Evolutionary conservation across 2,888 invertebrate species (phyloP), one percentile per base, ranked within the genome.

Genomic region (Slavum lentiscoides): DNA sequence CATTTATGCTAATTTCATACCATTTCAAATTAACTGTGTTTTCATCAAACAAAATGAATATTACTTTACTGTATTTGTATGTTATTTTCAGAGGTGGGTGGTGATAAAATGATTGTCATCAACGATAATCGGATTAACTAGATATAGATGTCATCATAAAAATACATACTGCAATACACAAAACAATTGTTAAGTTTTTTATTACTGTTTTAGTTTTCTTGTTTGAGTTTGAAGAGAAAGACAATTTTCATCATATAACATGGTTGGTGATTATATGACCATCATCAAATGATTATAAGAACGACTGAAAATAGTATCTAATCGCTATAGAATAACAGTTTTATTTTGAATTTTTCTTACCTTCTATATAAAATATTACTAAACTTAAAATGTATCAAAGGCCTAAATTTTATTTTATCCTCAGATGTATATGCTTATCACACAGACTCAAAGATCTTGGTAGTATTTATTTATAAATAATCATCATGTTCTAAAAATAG

Each of bases 71-170:
- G 17, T 21, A 13, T 23, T 11, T 23, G 13, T 21, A 59, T 61
- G 9, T 43, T 4, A 43, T 23, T 61, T 70, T 69, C 37, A 39
- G n/a, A 59, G 37, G n/a, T 39, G n/a, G 21, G 55, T 55, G 64
- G 75, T 75, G 58, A 75, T 77, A 39, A 77, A 69, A 21, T 17
- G 37, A 69, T 23, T 69, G 77, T 69, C 62, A 77, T 77, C 77
- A 77, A 76, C 17, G 1, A 69, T 59, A n/a, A 49, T 69, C 68
- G 61, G 76, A 69, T n/a, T 23, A 37, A 61, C 43, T 7, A 21
- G 59, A 76, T 69, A 59, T 21, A 76, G 19, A 30, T n/a, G 53
- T 76, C 76, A 76, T 76, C 76, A 69, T 53, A 13, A 61, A 61
- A 61, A 61, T 23, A 23, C 21, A 64, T 64, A 55, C 19, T 7